Evolutionary conservation across 2,113 vertebrate species (phyloP), one percentile per base, ranked within the genome.

Genomic region (Eclectus roratus): DNA sequence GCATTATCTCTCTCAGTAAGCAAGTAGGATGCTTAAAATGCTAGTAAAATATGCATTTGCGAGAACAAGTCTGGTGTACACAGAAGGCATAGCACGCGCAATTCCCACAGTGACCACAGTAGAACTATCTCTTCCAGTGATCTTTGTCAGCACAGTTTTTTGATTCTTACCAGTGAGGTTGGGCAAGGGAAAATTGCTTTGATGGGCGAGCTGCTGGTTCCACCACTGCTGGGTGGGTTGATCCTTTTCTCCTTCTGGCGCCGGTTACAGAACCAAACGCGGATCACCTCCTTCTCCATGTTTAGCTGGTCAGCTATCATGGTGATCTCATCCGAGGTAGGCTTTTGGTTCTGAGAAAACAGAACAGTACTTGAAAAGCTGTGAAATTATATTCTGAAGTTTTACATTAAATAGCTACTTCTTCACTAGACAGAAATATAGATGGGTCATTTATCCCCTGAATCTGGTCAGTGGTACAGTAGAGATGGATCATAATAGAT

Each of bases 321-420:
- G 97, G 99, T 98, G 98, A 99, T 99, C 98, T 99, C 99, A 97
- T 99, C 99, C 98, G 99, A 99, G 99, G 99, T 99, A 99, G 99
- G 99, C 99, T 99, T 99, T 99, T 99, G 99, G 98, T 99, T 99
- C 99, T 99, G 97, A 63, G 93, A 87, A 93, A 74, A 79, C 46
- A 44, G 95, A 93, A 92, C 0, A 0, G 10, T 2, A 50, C 55
- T 87, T 92, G 29, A 93, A 89, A 91, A 92, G 65, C 31, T 80
- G 70, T 72, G 70, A 76, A n/a, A 43, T 18, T 10, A 47, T 12
- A 28, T 79, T 69, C 66, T 69, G 37, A 47, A 79, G 41, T 47
- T 82, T 46, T 72, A 58, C 31, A 53, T 14, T 43, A 58, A 58
- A 60, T 3, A 68, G 52, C 23, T 55, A 4, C 33, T 78, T 64